Base-by-base conservation (phyloP, 1,140 invertebrate genomes). In the Zaprionus capensis region DNA sequence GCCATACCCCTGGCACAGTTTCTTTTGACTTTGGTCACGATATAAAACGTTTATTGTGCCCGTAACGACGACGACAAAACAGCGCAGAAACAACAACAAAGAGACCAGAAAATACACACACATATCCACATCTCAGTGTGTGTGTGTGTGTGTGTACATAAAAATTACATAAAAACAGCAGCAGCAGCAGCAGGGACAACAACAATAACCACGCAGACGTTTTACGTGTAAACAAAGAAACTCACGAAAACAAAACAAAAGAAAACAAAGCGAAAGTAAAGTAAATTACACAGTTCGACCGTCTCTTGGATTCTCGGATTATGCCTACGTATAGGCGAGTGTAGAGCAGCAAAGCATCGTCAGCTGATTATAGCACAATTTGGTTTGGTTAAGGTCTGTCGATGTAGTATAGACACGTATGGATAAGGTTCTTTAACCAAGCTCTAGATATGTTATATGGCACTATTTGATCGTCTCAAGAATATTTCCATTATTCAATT, bases 1-100 rank as follows among this genome's bases (percentile, higher is more conserved):
- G 85, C 67, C 78, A 79, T 88, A 88, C 81, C 85, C 85, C 85
- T 88, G 85, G 85, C 85, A 88, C 72, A 90, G 71, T 90, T 88
- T 88, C 85, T 85, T 90, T 90, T 90, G 85, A 88, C 84, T 88
- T 88, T 88, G 84, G 84, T 88, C 81, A 88, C 84, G 84, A 88
- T 90, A 88, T 77, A 84, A 90, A 90, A 81, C 84, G 85, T 88
- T 88, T 88, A 90, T 90, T 90, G 81, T 88, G 72, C 75, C 65
- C 85, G 56, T 77, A 73, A 73, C 79, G 76, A 66, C 69, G 69
- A 73, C 68, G 76, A 65, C 79, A 72, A 71, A 82, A 69, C 69
- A 62, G 49, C 46, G 61, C 49, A 65, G 51, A 57, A 69, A 57
- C 53, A 74, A 53, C 61, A 68, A 71, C 63, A 72, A 36, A 36